Conservation (phyloP, 2,888 invertebrate species). For the Stomorhina lunata region DNA sequence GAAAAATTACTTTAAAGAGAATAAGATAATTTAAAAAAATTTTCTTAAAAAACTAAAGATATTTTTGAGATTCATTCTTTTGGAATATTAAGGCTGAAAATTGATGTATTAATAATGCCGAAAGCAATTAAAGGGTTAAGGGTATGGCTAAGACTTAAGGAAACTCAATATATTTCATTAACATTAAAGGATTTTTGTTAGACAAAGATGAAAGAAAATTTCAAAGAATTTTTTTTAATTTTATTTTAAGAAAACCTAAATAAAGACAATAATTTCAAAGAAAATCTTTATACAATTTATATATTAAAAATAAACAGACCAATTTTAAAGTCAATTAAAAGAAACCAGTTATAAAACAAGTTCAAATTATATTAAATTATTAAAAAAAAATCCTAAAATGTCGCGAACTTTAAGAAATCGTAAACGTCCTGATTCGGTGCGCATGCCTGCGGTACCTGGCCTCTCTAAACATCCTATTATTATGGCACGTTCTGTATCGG, state of each 20-base stretch:
- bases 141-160: too few relatives aligned
- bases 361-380: neutral
- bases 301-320: neutral
- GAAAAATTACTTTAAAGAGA: too few relatives aligned
- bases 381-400: conserved; percentile 18
- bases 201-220: neutral
- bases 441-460: conserved; percentile 50
- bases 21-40: too few relatives aligned
- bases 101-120: too few relatives aligned
- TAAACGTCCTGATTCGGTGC: conserved; percentile 58
- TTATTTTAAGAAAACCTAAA: neutral
- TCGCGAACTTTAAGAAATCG: conserved; percentile 57
- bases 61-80: too few relatives aligned
- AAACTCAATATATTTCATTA: neutral
- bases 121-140: too few relatives aligned
- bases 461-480: conserved; percentile 40
- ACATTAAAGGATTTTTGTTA: neutral
- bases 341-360: neutral
- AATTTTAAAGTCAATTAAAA: conserved; percentile 55
- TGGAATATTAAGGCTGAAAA: too few relatives aligned
- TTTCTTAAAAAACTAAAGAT: too few relatives aligned
- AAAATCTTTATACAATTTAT: neutral
- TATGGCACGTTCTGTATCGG: conserved; percentile 44
- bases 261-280: conserved; percentile 22
- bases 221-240: conserved; percentile 26